phyloP scores from a whole-genome alignment of 1,140 invertebrate genomes.

The Brachionus sp. region DNA sequence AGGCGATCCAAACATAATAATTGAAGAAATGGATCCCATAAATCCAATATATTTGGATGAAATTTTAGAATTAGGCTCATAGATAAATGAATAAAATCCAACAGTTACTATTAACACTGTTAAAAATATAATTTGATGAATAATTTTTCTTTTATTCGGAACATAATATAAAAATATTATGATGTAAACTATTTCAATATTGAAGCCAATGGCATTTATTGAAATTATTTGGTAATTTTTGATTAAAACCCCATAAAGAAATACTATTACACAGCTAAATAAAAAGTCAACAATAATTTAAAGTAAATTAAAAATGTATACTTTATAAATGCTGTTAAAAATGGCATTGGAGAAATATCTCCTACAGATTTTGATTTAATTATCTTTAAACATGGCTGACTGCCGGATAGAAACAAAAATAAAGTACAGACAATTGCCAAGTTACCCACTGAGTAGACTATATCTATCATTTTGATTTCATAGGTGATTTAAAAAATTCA shows the following conservation, averaged over 20 bases:
- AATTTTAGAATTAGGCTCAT: neutral
- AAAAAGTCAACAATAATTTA: neutral
- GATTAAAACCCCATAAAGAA: slow-evolving; percentile 20
- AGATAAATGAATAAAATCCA: slow-evolving; percentile 1
- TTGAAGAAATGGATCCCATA: slow-evolving; percentile 13
- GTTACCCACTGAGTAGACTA: slow-evolving; percentile 14
- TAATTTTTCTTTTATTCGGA: slow-evolving; percentile 29
- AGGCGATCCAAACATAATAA: slow-evolving; percentile 45
- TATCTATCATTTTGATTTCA: slow-evolving; percentile 14
- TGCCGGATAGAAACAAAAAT: slow-evolving; percentile 31
- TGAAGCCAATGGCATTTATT: slow-evolving; percentile 13
- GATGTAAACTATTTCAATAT: slow-evolving; percentile 23
- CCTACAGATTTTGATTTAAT: slow-evolving; percentile 2
- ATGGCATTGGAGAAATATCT: slow-evolving; percentile 41
- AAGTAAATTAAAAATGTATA: neutral
- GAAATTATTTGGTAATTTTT: slow-evolving; percentile 18
- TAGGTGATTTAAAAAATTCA: neutral
- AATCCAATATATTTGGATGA: neutral
- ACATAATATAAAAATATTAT: slow-evolving; percentile 16
- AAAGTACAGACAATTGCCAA: slow-evolving; percentile 33
- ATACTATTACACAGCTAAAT: slow-evolving; percentile 29
- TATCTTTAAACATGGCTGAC: slow-evolving; percentile 40
- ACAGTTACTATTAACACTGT: neutral
- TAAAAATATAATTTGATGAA: slow-evolving; percentile 22
- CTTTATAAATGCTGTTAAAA: slow-evolving; percentile 39